Evolutionary conservation across 2,113 vertebrate genomes (phyloP), one percentile per base, ranked within the genome.

Genomic region (Chionis minor): DNA sequence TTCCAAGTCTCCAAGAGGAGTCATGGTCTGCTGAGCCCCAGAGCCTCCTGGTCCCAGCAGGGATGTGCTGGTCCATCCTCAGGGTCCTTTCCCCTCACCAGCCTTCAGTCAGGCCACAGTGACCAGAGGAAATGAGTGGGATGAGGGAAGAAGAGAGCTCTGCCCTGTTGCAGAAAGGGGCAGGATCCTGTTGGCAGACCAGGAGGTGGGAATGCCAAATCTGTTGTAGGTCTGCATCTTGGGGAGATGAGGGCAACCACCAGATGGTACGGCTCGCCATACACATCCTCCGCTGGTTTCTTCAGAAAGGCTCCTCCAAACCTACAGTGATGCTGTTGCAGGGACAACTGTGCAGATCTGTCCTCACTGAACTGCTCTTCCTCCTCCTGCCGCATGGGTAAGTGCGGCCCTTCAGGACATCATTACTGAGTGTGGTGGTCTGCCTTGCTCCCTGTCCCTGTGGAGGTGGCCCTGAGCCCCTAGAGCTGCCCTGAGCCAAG

Each of bases 1-100:
- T 74, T 49, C 67, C 49, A 45, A 11, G 15, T 21, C 2, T 54
- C 26, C 6, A 1, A 40, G 1, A 0, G 32, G 62, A n/a, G 9
- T 91, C 58, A 12, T 3, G 10, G 22, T 23, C 44, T 86, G 30
- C 62, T 61, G 74, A 81, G 83, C 38, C 17, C 51, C 32, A 19
- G 40, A 49, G 13, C 5, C 6, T 18, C 21, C 17, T 5, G 3
- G 56, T 45, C 27, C 38, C 72, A 35, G 35, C 35, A 70, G 23
- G 12, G 20, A 6, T 6, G 32, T 26, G 40, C 38, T 90, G 40
- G 15, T 30, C 38, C 12, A 4, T 30, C 65, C 33, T 47, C 51
- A 4, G 51, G 42, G 33, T 28, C 22, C 35, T 78, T 40, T 40
- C 26, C 49, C 40, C 59, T 14, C 32, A 49, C 6, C 52, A 65